These are phyloP conservation scores for Ictalurus punctatus DNA, from an alignment of 2,113 vertebrate species.

Conservation along the genomic window DNA sequence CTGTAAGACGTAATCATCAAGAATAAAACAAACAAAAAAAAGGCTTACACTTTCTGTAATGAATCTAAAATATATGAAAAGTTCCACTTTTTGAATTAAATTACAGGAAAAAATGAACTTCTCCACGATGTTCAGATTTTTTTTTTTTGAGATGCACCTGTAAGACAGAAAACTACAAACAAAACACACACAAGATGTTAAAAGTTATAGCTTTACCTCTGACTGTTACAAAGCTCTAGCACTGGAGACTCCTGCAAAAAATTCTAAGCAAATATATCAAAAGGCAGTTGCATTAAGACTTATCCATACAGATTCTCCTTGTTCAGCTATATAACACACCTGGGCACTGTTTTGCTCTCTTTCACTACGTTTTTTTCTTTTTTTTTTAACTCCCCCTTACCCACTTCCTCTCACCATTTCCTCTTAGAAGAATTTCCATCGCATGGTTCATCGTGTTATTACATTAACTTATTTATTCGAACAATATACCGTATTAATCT, in stretches of 20 bases:
- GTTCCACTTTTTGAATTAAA: too few species aligned
- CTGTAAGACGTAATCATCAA: too few species aligned
- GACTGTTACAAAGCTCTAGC: background rate
- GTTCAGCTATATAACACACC: background rate
- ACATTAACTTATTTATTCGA: background rate
- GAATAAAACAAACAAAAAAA: too few species aligned
- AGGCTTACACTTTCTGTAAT: too few species aligned
- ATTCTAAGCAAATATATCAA: background rate
- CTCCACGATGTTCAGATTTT: too few species aligned
- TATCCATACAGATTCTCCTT: background rate
- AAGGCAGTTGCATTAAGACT: background rate
- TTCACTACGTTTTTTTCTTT: background rate
- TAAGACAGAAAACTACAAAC: too few species aligned
- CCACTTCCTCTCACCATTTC: slow-evolving; percentile 10
- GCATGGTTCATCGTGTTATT: background rate
- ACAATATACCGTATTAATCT: background rate
- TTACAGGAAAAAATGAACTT: too few species aligned
- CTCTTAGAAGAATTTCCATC: background rate
- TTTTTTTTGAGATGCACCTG: too few species aligned
- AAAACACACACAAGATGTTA: background rate
- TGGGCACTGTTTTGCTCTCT: background rate
- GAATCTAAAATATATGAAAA: too few species aligned
- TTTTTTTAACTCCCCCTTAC: background rate
- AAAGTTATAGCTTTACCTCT: background rate
- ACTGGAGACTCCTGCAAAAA: background rate